Evolutionary conservation across 2,797 vertebrate species (phyloP), one percentile per base, ranked within the genome.

Genomic region (Anas bahamensis): DNA sequence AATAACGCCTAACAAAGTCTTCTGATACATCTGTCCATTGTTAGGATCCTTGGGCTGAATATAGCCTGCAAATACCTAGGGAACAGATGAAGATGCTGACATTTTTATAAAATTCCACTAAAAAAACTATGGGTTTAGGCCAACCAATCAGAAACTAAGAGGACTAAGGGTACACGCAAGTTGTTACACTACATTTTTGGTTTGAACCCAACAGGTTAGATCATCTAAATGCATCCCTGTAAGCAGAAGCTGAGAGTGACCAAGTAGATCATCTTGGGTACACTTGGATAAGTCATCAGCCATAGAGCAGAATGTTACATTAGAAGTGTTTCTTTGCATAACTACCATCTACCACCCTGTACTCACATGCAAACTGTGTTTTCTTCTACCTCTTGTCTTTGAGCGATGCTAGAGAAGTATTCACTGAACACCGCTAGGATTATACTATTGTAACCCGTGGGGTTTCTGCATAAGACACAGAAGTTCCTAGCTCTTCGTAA

Each of bases 21-120:
- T 99, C 97, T 99, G 99, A 97, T 99, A 99, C 97, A 99, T 98
- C 93, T 99, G 98, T 59, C 99, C 99, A 56, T 99, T 99, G 91
- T 95, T 97, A 88, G 98, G 98, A 86, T 99, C 99, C 98, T 99
- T 99, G 89, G 99, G 99, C 85, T 99, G 99, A 97, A 99, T 99
- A 82, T 99, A 98, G 82, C 99, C 98, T 72, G 99, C 98, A 95
- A 99, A 98, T 50, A 99, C 99, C 99, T 99, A 84, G 26, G 35
- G 63, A 93, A 63, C 4, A 68, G 57, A 66, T 50, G 74, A 65
- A 59, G 19, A 22, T 2, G 9, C 31, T 53, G 35, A 23, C 41
- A 7, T 48, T 10, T 35, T 26, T 3, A 4, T 2, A 31, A 69
- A 78, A 63, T 14, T 26, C 55, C 22, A 26, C 7, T 14, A 18